Percentiles rank a stretch among this genome's conserved stretches.
phyloP scores from a whole-genome alignment of 1,140 invertebrate species.

The Meteorus sp. region DNA sequence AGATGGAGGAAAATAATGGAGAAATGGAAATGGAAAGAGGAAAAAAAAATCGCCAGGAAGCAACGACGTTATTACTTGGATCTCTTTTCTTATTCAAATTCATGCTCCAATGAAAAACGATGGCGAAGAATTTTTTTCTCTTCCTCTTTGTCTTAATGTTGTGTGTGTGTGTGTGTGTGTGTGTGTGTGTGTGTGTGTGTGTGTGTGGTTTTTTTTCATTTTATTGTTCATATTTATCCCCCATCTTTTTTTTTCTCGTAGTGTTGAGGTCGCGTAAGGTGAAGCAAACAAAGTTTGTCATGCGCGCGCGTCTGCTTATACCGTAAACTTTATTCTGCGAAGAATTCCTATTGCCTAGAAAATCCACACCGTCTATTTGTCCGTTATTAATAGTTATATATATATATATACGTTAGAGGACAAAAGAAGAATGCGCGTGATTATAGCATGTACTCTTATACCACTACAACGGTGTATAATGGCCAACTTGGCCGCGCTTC shows the following conservation, averaged over 20 bases:
- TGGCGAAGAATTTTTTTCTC: background rate
- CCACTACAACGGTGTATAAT: background rate
- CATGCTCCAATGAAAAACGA: conserved; percentile 9
- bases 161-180: too few relatives aligned
- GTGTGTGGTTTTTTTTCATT: too few relatives aligned
- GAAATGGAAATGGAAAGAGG: background rate
- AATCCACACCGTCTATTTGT: background rate
- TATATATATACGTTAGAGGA: conserved; percentile 7
- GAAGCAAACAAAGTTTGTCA: conserved; percentile 15
- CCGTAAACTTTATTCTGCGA: conserved; percentile 6
- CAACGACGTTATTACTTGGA: conserved; percentile 17
- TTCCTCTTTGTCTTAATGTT: conserved; percentile 10
- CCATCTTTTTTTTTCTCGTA: too few relatives aligned
- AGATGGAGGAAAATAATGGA: too few relatives aligned
- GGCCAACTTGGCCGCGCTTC: conserved; percentile 11
- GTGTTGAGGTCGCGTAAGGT: background rate
- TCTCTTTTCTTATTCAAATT: conserved; percentile 21
- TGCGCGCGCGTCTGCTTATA: background rate
- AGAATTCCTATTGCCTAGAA: too few relatives aligned
- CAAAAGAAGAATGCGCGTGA: too few relatives aligned
- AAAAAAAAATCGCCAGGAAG: background rate
- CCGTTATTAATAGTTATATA: background rate
- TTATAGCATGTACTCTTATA: too few relatives aligned
- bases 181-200: too few relatives aligned
- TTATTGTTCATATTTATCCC: too few relatives aligned